Conservation (phyloP, 2,797 vertebrate species). For the Amniataba percoides region DNA sequence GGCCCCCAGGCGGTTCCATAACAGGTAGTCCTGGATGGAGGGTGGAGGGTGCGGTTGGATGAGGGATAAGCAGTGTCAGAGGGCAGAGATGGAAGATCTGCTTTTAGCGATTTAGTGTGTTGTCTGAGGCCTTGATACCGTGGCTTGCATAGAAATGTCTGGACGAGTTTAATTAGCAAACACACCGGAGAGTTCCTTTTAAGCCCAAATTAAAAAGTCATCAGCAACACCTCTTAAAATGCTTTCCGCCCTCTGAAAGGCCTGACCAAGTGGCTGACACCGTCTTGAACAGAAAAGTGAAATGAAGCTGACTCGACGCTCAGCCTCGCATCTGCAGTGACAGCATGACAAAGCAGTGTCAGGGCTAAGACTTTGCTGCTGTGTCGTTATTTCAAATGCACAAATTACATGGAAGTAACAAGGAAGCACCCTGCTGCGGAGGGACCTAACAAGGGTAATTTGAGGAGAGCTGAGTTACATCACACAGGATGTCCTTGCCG, state of each 20-base stretch:
- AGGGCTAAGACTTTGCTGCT: constrained; percentile 2
- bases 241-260: constrained; percentile 7
- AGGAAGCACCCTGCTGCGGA: constrained; percentile 20
- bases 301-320: constrained; percentile 26
- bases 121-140: constrained; percentile 21
- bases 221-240: neutral
- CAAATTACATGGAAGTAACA: constrained; percentile 35
- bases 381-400: neutral
- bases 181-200: constrained; percentile 9
- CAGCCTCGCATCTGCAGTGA: constrained; percentile 19
- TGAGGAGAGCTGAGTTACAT: constrained; percentile 59
- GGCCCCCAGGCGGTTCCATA: constrained; percentile 98
- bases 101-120: constrained; percentile 7
- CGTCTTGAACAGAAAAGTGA: constrained; percentile 22
- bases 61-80: neutral
- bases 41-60: neutral
- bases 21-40: constrained; percentile 91
- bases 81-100: neutral
- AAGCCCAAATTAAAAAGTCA: constrained; percentile 12
- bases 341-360: constrained; percentile 29
- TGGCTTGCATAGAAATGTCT: neutral
- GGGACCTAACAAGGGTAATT: constrained; percentile 54
- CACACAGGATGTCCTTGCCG: constrained; percentile 66
- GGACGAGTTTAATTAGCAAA: constrained; percentile 4
- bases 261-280: constrained; percentile 9